A percentile compares a stretch with the other conserved stretches of the same genome.
Conservation (phyloP, 23 tunicate genomes). For the Phallusia fumigata region DNA sequence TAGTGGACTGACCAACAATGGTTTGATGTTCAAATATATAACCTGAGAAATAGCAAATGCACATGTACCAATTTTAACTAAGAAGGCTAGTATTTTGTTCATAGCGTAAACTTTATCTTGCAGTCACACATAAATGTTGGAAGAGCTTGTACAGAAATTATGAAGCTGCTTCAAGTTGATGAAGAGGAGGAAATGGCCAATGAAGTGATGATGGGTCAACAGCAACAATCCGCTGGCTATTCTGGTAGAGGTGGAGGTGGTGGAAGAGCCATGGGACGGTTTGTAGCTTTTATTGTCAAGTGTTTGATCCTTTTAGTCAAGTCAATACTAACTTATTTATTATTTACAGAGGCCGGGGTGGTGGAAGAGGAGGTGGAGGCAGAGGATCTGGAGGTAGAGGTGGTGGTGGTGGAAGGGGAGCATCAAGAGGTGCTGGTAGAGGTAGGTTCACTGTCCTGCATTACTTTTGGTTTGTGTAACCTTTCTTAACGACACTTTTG, state of each 20-base stretch:
- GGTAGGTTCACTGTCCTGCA: neutral
- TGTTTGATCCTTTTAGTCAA: neutral
- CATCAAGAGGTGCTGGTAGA: slow-evolving; percentile 31
- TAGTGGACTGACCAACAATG: slow-evolving; percentile 11
- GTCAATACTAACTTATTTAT: neutral
- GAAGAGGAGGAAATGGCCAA: slow-evolving; percentile 38
- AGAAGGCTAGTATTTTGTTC: neutral
- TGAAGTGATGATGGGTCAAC: neutral
- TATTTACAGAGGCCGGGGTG: neutral
- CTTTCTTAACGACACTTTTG: neutral
- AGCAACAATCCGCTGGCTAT: neutral
- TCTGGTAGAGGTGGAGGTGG: slow-evolving; percentile 6
- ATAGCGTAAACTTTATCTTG: neutral
- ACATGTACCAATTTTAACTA: too few relatives aligned
- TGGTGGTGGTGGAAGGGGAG: slow-evolving; percentile 1
- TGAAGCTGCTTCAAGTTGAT: slow-evolving; percentile 65
- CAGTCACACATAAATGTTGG: slow-evolving; percentile 68
- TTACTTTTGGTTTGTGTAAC: neutral
- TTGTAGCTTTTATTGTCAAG: neutral
- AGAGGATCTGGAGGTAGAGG: neutral
- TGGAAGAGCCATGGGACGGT: slow-evolving; percentile 28
- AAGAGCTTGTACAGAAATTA: slow-evolving; percentile 62
- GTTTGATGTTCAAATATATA: neutral
- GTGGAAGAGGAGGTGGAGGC: slow-evolving; percentile 10
- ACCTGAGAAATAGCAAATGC: neutral